Conservation (phyloP, 2,113 vertebrate species). For the Cyphomyrus discorhynchus region DNA sequence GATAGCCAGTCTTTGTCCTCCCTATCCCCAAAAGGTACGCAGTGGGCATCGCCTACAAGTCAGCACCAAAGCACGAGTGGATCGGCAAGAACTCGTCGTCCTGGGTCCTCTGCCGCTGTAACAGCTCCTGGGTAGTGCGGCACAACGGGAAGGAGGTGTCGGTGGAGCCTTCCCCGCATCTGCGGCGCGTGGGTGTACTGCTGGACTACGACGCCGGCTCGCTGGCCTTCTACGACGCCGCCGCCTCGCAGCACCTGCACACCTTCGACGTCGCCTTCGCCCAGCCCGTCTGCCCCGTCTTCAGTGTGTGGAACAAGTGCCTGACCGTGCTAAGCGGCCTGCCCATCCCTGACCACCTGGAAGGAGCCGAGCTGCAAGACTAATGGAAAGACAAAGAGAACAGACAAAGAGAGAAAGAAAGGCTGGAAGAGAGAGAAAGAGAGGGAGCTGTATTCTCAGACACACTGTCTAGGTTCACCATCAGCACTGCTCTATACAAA, state of each 20-base stretch:
- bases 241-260: constrained; percentile 86
- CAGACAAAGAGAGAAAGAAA: background rate
- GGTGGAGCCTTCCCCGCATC: constrained; percentile 84
- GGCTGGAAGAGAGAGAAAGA: background rate
- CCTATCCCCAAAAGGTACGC: constrained; percentile 74
- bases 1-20: background rate
- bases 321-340: constrained; percentile 92
- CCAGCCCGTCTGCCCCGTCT: constrained; percentile 91
- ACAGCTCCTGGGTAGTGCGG: constrained; percentile 87
- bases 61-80: constrained; percentile 92
- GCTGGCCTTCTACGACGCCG: constrained; percentile 89
- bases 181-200: constrained; percentile 82
- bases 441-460: background rate
- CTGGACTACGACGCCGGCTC: constrained; percentile 92
- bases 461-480: background rate
- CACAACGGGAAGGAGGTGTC: constrained; percentile 92
- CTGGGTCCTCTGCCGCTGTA: constrained; percentile 93
- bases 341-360: constrained; percentile 92
- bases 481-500: constrained; percentile 34
- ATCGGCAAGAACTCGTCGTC: constrained; percentile 90
- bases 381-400: constrained; percentile 40
- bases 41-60: constrained; percentile 90
- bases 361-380: constrained; percentile 75
- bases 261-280: constrained; percentile 86
- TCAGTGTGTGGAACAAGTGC: constrained; percentile 96